phyloP scores from a whole-genome alignment of 2,888 invertebrate genomes.

The Lithodes maja region DNA sequence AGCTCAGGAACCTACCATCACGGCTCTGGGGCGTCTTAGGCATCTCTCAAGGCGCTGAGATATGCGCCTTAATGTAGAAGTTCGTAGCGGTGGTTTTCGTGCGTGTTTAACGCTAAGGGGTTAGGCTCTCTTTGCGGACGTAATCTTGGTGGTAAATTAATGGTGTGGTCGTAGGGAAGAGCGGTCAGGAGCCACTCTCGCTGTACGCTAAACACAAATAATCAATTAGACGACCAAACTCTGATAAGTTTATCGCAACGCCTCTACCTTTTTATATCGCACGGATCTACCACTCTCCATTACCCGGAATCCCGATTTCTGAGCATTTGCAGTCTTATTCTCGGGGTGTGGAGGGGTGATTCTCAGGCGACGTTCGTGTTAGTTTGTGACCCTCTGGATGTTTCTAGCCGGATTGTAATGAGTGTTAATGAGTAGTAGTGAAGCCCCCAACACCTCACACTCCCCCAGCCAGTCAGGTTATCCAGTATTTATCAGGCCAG shows the following conservation, averaged over 20 bases:
- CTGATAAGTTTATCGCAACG: conserved; percentile 66
- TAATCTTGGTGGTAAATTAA: conserved; percentile 68
- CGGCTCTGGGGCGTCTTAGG: background rate
- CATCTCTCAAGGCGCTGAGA: background rate
- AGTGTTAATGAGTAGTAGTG: conserved; percentile 63
- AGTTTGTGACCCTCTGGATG: conserved; percentile 37
- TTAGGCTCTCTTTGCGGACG: conserved; percentile 35
- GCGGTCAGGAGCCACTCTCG: conserved; percentile 65
- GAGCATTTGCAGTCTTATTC: conserved; percentile 18
- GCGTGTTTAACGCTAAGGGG: background rate
- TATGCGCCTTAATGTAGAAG: background rate
- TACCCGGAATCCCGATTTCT: background rate
- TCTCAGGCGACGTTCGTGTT: background rate
- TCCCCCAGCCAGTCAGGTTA: conserved; percentile 43
- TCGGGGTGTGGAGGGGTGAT: conserved; percentile 23
- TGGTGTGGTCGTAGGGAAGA: conserved; percentile 63
- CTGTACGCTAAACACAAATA: conserved; percentile 69
- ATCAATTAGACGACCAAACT: conserved; percentile 64
- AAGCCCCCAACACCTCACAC: conserved; percentile 18
- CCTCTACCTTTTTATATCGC: conserved; percentile 63
- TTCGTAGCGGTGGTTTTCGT: too few species aligned
- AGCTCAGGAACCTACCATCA: conserved; percentile 50
- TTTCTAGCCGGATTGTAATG: conserved; percentile 56
- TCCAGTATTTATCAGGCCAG: conserved; percentile 50
- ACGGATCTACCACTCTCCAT: conserved; percentile 42